Base-by-base conservation (phyloP, 2,888 invertebrate species). In the Harpalus rubripes region DNA sequence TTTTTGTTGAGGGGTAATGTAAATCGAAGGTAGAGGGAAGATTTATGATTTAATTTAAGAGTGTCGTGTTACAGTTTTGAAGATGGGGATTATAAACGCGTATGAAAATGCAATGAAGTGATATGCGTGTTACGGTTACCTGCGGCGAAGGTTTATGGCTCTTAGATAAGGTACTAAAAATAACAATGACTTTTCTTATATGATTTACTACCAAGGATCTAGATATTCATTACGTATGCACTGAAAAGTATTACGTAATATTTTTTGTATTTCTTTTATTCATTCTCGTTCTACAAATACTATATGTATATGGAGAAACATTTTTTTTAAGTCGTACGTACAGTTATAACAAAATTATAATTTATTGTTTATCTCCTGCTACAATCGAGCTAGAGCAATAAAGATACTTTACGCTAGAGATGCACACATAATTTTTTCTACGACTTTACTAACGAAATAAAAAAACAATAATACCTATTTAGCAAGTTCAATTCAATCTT, bases 11-110 rank as follows among this genome's bases (percentile, higher is more conserved):
- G 44, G 72, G 16, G 15, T 74, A 18, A 74, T 74, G 72, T 74
- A 74, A 74, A 74, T 74, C 41, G 72, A 74, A 68, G 68, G 68
- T 63, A 63, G 63, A 26, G 22, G 8, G 32, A 39, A 39, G 32
- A 74, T 74, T 74, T 74, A 74, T 74, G 72, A 74, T 74, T 74
- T 74, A 74, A 74, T 74, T 74, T 74, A 18, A 44, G 72, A 74
- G 44, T 41, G 41, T 74, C 39, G 41, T 74, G 72, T 74, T 74
- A 74, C 72, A 74, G 44, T 74, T 74, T 68, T 74, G 18, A 44
- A 44, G 72, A 41, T 44, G 72, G 41, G 18, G 72, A 68, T 68
- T 68, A 68, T 68, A 26, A 12, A 68, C 39, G 68, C 32, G 39
- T 68, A 68, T 68, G 32, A 68, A 68, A 68, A 68, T 68, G 68